Conservation (phyloP, 2,888 invertebrate genomes). For the Chrysodeixis includens region DNA sequence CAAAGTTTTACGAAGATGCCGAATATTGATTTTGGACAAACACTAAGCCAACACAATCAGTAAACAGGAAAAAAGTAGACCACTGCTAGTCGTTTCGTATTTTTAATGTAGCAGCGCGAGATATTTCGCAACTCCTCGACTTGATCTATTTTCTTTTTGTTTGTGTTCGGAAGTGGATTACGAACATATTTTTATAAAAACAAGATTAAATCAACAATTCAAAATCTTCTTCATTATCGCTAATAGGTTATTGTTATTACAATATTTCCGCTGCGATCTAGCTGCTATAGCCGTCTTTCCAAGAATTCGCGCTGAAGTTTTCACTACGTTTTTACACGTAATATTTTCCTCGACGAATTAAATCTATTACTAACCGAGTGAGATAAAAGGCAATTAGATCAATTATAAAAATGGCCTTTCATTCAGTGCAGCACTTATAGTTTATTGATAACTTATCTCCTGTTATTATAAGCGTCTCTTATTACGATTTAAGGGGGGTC, state of each 20-base stretch:
- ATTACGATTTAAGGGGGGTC: conserved; percentile 10
- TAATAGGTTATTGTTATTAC: neutral
- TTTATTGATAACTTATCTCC: conserved; percentile 36
- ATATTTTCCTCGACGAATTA: neutral
- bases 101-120: too few species aligned
- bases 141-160: neutral
- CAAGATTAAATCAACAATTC: neutral
- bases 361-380: neutral
- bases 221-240: neutral
- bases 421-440: conserved; percentile 6
- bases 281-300: neutral
- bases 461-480: conserved; percentile 9
- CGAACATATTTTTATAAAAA: neutral
- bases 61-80: too few species aligned
- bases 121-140: too few species aligned
- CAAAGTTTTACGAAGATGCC: too few species aligned
- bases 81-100: too few species aligned
- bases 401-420: neutral
- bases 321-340: neutral
- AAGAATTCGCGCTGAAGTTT: neutral
- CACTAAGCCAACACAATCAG: too few species aligned
- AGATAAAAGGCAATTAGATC: neutral
- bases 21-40: too few species aligned
- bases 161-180: neutral
- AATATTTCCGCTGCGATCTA: conserved; percentile 1